phyloP scores from a whole-genome alignment of 1,140 invertebrate genomes.

The Ips typographus region DNA sequence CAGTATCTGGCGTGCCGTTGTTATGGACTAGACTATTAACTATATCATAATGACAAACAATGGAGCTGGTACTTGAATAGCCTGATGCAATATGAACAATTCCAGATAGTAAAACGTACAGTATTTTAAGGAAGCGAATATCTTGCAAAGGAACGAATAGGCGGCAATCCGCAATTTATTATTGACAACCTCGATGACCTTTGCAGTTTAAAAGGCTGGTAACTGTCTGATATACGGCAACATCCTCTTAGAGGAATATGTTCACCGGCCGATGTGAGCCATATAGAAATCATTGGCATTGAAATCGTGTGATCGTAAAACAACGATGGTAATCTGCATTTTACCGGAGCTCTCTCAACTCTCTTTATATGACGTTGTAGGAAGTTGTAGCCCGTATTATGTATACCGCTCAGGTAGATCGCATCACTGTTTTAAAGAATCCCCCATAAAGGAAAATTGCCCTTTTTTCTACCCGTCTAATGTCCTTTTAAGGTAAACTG shows the following conservation, averaged over 20 bases:
- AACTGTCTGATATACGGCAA: slow-evolving; percentile 19
- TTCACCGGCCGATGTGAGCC: slow-evolving; percentile 24
- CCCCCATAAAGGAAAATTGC: slow-evolving; percentile 15
- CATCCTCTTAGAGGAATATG: slow-evolving; percentile 18
- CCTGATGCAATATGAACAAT: too few relatives aligned
- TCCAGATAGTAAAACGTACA: too few relatives aligned
- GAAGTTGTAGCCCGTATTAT: slow-evolving; percentile 21
- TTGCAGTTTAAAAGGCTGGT: slow-evolving; percentile 5
- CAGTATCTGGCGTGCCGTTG: too few relatives aligned
- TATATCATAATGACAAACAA: too few relatives aligned
- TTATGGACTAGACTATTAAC: too few relatives aligned
- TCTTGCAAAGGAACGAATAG: too few relatives aligned
- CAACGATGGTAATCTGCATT: slow-evolving; percentile 26
- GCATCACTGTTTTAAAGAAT: slow-evolving; percentile 17
- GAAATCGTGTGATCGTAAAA: slow-evolving; percentile 30
- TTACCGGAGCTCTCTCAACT: background rate
- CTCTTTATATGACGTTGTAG: slow-evolving; percentile 27
- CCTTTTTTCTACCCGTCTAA: slow-evolving; percentile 8
- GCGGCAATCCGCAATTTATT: slow-evolving; percentile 5
- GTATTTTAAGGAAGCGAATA: too few relatives aligned
- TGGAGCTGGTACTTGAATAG: too few relatives aligned
- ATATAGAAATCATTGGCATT: slow-evolving; percentile 28
- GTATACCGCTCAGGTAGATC: slow-evolving; percentile 23
- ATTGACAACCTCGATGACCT: slow-evolving; percentile 13
- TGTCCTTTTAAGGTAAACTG: slow-evolving; percentile 6